Evolutionary conservation across 2,797 vertebrate genomes (phyloP).

Genomic region (Eutrigla gurnardus): DNA sequence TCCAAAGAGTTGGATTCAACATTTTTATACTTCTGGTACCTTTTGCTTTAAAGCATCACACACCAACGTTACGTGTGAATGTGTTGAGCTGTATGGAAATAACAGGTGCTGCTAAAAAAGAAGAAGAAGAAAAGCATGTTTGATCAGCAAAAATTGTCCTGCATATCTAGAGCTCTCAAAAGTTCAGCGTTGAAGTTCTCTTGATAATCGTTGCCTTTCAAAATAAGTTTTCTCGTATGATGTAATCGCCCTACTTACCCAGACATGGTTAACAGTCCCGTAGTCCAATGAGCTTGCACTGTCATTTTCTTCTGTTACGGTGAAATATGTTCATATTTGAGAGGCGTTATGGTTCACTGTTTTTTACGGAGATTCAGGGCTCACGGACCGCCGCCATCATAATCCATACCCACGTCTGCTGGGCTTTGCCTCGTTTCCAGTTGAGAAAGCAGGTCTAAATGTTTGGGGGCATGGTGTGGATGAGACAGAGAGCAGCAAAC

Average conservation of each 20-base stretch:
- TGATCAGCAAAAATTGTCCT: conserved; percentile 18
- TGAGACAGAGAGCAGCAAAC: conserved; percentile 5
- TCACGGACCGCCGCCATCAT: background rate
- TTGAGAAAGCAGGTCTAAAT: conserved; percentile 12
- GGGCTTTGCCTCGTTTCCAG: conserved; percentile 33
- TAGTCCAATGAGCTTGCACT: background rate
- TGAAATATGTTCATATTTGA: background rate
- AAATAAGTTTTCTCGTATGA: background rate
- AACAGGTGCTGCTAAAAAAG: background rate
- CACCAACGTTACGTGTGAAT: no score
- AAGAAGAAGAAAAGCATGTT: background rate
- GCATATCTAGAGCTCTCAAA: background rate
- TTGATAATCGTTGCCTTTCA: background rate
- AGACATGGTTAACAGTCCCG: background rate
- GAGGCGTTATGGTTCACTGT: background rate
- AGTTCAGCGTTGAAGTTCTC: background rate
- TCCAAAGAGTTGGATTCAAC: conserved; percentile 1
- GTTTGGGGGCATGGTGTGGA: conserved; percentile 4
- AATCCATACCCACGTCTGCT: conserved; percentile 21
- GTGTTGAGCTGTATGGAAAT: conserved; percentile 3
- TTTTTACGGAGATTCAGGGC: conserved; percentile 8
- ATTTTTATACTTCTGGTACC: background rate
- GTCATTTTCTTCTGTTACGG: background rate
- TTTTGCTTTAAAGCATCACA: background rate
- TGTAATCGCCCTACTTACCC: background rate